phyloP scores from a whole-genome alignment of 1,140 invertebrate species.

The Saccostrea cuccullata region DNA sequence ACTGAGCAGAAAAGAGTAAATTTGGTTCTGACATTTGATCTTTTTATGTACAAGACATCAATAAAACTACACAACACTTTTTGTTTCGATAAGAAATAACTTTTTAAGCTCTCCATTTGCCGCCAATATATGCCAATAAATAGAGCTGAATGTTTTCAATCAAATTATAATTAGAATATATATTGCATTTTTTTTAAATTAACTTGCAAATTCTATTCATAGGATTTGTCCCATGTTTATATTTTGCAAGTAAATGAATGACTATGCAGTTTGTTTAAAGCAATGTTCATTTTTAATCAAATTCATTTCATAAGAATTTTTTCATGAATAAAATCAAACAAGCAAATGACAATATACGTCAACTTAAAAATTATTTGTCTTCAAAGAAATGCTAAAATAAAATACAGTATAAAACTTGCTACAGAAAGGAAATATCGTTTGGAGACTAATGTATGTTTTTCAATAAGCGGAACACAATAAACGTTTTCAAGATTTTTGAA shows the following conservation, averaged over 20 bases:
- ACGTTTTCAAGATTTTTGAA: too few relatives aligned
- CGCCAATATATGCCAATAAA: neutral
- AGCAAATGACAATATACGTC: too few relatives aligned
- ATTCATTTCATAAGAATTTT: too few relatives aligned
- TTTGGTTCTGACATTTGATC: neutral
- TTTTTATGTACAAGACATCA: neutral
- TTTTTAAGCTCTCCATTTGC: neutral
- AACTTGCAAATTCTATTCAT: slow-evolving; percentile 22
- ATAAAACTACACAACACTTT: neutral
- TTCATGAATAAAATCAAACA: too few relatives aligned
- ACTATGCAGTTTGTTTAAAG: too few relatives aligned
- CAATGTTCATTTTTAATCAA: too few relatives aligned
- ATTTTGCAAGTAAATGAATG: neutral
- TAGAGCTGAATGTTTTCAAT: neutral
- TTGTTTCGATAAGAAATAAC: neutral
- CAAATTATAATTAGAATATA: neutral
- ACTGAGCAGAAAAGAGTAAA: neutral
- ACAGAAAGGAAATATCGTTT: too few relatives aligned
- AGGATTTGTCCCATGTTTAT: neutral
- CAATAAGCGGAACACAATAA: too few relatives aligned
- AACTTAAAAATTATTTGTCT: too few relatives aligned
- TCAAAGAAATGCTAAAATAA: too few relatives aligned
- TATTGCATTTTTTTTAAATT: neutral
- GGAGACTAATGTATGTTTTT: too few relatives aligned
- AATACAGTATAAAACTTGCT: too few relatives aligned